phyloP scores from a whole-genome alignment of 2,797 vertebrate genomes.

The Etheostoma perlongum region DNA sequence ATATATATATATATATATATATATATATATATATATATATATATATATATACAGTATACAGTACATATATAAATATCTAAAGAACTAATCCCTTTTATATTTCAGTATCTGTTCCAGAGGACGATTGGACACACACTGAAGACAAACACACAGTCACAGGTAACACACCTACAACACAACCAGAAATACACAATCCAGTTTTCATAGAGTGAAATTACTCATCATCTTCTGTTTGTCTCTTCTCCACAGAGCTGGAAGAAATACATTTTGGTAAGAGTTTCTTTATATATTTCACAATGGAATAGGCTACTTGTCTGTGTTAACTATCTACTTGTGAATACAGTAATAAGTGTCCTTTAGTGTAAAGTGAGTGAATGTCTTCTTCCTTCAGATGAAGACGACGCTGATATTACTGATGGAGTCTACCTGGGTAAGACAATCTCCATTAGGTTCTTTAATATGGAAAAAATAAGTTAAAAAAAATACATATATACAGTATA shows the following conservation, averaged over 20 bases:
- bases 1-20: no score
- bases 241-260: constrained; percentile 87
- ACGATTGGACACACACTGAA: constrained; percentile 84
- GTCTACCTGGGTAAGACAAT: constrained; percentile 76
- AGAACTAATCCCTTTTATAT: no score
- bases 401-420: constrained; percentile 75
- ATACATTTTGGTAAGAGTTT: constrained; percentile 89
- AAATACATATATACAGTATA: no score
- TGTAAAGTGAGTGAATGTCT: constrained; percentile 8
- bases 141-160: constrained; percentile 87
- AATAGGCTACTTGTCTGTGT: background rate
- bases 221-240: constrained; percentile 12
- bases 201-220: background rate
- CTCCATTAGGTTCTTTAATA: no score
- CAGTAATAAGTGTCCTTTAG: no score
- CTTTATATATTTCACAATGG: background rate
- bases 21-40: no score
- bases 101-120: constrained; percentile 76
- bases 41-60: no score
- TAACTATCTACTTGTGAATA: background rate
- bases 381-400: constrained; percentile 84
- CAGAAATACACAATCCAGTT: background rate
- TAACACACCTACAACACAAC: constrained; percentile 60
- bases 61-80: no score
- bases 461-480: no score